phyloP scores from a whole-genome alignment of 1,140 invertebrate species.

The Dinoponera quadriceps region DNA sequence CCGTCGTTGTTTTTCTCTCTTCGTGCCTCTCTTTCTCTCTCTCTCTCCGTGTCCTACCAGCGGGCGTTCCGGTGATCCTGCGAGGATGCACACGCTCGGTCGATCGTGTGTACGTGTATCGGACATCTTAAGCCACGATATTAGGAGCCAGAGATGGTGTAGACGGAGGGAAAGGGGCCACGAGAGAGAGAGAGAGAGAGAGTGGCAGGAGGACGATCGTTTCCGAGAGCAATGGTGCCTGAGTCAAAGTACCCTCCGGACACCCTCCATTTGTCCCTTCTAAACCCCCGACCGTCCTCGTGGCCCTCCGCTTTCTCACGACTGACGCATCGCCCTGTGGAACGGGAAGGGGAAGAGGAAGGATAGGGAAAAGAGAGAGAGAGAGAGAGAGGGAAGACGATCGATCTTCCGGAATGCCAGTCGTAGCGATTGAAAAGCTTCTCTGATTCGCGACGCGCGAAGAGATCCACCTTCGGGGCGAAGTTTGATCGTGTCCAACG shows the following conservation, averaged over 20 bases:
- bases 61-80: conserved; percentile 36
- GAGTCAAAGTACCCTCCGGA: conserved; percentile 72
- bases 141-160: conserved; percentile 51
- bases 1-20: conserved; percentile 16
- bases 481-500: conserved; percentile 50
- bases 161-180: conserved; percentile 25
- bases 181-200: conserved; percentile 34
- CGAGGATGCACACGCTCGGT: conserved; percentile 58
- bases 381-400: conserved; percentile 53
- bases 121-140: conserved; percentile 72
- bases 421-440: conserved; percentile 73
- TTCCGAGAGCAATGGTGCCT: conserved; percentile 69
- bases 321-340: conserved; percentile 69
- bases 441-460: conserved; percentile 71
- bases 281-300: conserved; percentile 62
- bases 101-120: conserved; percentile 68
- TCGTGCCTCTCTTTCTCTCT: neutral
- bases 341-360: conserved; percentile 47
- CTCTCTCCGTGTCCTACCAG: conserved; percentile 1
- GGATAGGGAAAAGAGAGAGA: neutral
- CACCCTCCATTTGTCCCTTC: conserved; percentile 73
- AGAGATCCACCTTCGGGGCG: conserved; percentile 55
- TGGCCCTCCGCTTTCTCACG: conserved; percentile 68
- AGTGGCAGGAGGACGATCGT: conserved; percentile 32
- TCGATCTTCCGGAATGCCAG: conserved; percentile 72